phyloP scores from a whole-genome alignment of 1,140 invertebrate species.

The Drosophila sp. region DNA sequence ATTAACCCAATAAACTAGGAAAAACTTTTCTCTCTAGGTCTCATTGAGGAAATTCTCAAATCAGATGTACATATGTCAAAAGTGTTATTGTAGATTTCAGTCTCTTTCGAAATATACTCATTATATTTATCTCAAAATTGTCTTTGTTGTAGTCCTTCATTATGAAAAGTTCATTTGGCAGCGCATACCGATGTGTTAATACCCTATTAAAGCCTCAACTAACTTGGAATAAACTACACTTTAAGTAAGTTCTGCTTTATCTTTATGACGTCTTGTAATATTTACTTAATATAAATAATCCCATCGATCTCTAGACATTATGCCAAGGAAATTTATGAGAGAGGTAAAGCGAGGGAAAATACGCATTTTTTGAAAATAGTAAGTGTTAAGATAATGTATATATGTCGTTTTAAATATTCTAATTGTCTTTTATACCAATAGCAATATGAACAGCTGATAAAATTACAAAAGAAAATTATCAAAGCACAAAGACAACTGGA shows the following conservation, averaged over 20 bases:
- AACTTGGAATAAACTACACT: neutral
- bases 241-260: slow-evolving; percentile 2
- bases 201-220: neutral
- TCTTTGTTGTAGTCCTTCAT: neutral
- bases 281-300: too few species aligned
- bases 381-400: neutral
- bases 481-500: neutral
- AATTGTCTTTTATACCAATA: neutral
- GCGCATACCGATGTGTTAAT: neutral
- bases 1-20: neutral
- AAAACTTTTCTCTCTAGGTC: neutral
- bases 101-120: neutral
- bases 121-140: slow-evolving; percentile 1
- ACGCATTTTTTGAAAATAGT: slow-evolving; percentile 18
- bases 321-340: neutral
- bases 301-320: neutral
- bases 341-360: slow-evolving; percentile 17
- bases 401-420: neutral
- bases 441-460: slow-evolving; percentile 22
- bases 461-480: neutral
- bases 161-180: neutral
- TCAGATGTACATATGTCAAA: neutral
- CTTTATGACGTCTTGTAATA: neutral
- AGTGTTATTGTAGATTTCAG: neutral
- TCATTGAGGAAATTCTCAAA: neutral